Evolutionary conservation across 2,888 invertebrate genomes (phyloP), one percentile per base, ranked within the genome.

Genomic region (Rambutsinella grinnellia): DNA sequence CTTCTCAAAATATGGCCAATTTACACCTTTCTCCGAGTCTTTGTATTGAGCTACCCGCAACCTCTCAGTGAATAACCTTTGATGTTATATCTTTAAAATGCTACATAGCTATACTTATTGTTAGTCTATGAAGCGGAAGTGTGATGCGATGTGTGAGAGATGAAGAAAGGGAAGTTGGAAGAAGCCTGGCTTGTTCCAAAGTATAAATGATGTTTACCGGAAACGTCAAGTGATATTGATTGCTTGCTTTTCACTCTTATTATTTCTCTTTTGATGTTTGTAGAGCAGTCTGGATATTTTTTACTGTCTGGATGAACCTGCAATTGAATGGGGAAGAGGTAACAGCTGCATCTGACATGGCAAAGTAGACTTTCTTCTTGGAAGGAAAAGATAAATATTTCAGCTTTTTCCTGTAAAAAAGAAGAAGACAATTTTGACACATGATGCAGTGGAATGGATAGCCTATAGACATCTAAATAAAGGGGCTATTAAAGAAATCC

Each of bases 191-290:
- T 36, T 36, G 5, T 36, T 36, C 6, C 13, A 36, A 36, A 60
- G 44, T 3, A 23, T 28, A 57, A 57, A 57, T 57, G 57, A 19
- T 57, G 46, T 60, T 36, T 60, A 60, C 44, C 36, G 60, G 60
- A 60, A 60, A 46, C 60, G 21, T 60, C 23, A 60, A 60, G 60
- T 44, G 44, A 60, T 44, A 60, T 60, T 60, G 60, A 60, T 44
- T 60, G 44, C 44, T 19, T 60, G 15, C 21, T 51, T 51, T 10
- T 51, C 10, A 13, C 36, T 36, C 5, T 36, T 36, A 36, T 36
- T 36, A 36, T 36, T 36, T 8, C 36, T 36, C 36, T 36, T 36
- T 36, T 36, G 36, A 36, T 8, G 36, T 36, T 36, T 36, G 6
- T 36, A 13, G 36, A 36, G n/a, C n/a, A n/a, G 36, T 36, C 13